Base-by-base conservation (phyloP, 2,113 vertebrate species). In the Nyctibius bracteatus region DNA sequence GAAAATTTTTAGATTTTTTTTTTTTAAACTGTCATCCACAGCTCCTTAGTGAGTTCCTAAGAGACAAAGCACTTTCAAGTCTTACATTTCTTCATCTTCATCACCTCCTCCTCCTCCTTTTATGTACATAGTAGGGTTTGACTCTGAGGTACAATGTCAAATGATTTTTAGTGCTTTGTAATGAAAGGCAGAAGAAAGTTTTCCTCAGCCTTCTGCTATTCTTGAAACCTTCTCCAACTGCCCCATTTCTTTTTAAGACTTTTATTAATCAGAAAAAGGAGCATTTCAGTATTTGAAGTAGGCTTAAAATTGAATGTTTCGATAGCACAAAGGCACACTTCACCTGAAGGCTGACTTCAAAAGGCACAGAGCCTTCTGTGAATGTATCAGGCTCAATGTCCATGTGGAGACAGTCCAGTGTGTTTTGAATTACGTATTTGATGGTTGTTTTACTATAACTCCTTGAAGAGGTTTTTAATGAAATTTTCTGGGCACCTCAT, bases 131-230 rank as follows among this genome's bases (percentile, higher is more conserved):
- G 72, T 46, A 92, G 67, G 59, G 37, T 82, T 90, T 85, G 65
- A 49, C 72, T 94, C 57, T n/a, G 31, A 81, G 77, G 46, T 71
- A 71, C 57, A 90, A 31, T 30, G 61, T 80, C 80, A 95, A 84
- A 70, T 21, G 75, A 20, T 61, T 59, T 67, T 51, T 54, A 91
- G 77, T 63, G 37, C 44, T 92, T 93, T 92, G 61, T 62, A 68
- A 77, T 66, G 35, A 86, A 94, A 93, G 43, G 16, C 31, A 92
- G 61, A 37, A 81, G 51, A 90, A 93, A n/a, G 65, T 94, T 94
- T 92, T 68, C 37, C 54, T 95, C 8, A 2, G 23, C 66, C 22
- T 94, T 96, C 57, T 62, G 33, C 58, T 81, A 10, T 74, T 55
- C 68, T 90, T 82, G 66, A 74, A 94, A 74, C 55, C 47, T 63